Base-by-base conservation (phyloP, 2,888 invertebrate genomes). In the Aquatica leii region DNA sequence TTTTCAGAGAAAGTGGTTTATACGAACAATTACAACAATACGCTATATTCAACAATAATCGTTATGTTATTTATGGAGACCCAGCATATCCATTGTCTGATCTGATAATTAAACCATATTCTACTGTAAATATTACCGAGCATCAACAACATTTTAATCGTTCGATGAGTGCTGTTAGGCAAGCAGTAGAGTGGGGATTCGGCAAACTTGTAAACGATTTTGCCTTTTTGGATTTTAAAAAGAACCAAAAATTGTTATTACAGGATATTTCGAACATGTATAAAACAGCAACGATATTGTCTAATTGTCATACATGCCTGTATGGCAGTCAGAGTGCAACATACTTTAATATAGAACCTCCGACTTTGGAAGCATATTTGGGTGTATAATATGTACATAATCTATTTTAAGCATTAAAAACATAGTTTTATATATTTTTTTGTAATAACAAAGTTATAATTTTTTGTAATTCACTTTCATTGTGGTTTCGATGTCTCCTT, bases 61-160 rank as follows among this genome's bases (percentile, higher is more conserved):
- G 59, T 11, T 69, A 55, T 67, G 57, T 67, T n/a, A 24, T 70
- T 8, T 69, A 66, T 66, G 70, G 71, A 18, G 68, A 70, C 53
- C 62, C 64, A 50, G 68, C 59, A 35, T 69, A 70, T 66, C 63
- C 62, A 20, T 11, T 70, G 6, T 43, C 55, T 40, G 60, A 68
- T 54, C 43, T 69, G 12, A 18, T 69, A 12, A 37, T 70, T 20
- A 31, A 49, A 31, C 69, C 69, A 21, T 69, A 49, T 31, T 53
- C n/a, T 24, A 57, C 14, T 18, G 40, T 40, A 24, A 59, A 58
- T 34, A 31, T 62, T 41, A 43, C 40, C 12, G 20, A 40, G 5
- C 11, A 40, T 6, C 59, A 62, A 43, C 37, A 46, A 20, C n/a
- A 21, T 12, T 48, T 69, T 41, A 69, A 69, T 57, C 15, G 11